Base-by-base conservation (phyloP, 2,888 invertebrate species). In the Saturnia japonica region DNA sequence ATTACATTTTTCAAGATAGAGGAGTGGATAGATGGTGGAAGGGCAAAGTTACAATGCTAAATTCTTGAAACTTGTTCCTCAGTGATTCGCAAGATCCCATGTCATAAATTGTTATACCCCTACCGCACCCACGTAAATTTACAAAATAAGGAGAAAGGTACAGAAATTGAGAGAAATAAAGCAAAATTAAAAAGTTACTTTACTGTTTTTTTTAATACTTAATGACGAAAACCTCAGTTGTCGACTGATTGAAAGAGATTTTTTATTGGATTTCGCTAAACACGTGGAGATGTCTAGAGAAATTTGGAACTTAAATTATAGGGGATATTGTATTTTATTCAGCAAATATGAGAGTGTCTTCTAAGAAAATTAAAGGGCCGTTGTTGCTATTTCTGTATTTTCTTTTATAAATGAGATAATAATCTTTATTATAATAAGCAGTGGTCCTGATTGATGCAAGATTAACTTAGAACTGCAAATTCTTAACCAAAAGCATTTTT, bases 201-300 rank as follows among this genome's bases (percentile, higher is more conserved):
- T 64, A 71, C 71, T 68, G 68, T 51, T 40, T 40, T 68, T n/a
- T 45, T 45, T 60, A 19, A 51, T 42, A 45, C 28, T n/a, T 22
- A 7, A n/a, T 64, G 40, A 1, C 57, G 43, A 28, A 68, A 40
- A 54, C 66, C 68, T 68, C 75, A 71, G 73, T 75, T 74, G 76
- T 72, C 72, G 72, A 67, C 74, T 76, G 76, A 76, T 76, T 74
- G 73, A 72, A 72, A 75, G 73, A 72, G 74, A 76, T 74, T 76
- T n/a, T 73, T 73, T 74, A 74, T 73, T 72, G 71, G 71, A 71
- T 68, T 71, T 64, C 51, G 28, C 57, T 70, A 71, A 68, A 68
- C 68, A 71, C 67, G 57, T 47, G 68, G 45, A 45, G 68, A 54
- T 68, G 62, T 60, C 67, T 42, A 40, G 62, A 12, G 28, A 34